phyloP scores from a whole-genome alignment of 1,140 invertebrate genomes.

The Drosophila quadrilineata region DNA sequence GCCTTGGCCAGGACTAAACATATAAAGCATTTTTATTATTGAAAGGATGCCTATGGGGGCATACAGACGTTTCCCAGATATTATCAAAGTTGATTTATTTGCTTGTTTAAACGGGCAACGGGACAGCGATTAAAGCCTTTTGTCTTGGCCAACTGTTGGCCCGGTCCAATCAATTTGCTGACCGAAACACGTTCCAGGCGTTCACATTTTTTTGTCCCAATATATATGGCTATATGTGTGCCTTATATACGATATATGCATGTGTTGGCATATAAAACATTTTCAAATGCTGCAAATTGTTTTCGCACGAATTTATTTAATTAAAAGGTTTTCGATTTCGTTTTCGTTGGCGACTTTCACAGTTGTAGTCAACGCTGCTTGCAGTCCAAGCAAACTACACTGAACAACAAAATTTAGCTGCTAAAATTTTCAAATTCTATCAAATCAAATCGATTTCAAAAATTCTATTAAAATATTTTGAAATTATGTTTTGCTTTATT shows the following conservation, averaged over 20 bases:
- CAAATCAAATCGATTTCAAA: too few relatives aligned
- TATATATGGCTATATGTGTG: too few relatives aligned
- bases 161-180: constrained; percentile 37
- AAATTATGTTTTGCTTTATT: too few relatives aligned
- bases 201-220: constrained; percentile 37
- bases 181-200: constrained; percentile 59
- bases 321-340: constrained; percentile 54
- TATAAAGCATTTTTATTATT: constrained; percentile 77
- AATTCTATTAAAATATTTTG: too few relatives aligned
- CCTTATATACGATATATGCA: constrained; percentile 3
- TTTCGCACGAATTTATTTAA: constrained; percentile 72
- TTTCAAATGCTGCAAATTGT: constrained; percentile 55
- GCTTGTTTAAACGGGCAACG: constrained; percentile 30
- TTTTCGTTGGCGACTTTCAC: constrained; percentile 1
- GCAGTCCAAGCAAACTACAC: constrained; percentile 15
- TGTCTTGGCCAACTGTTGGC: constrained; percentile 35
- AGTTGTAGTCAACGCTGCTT: constrained; percentile 12
- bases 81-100: constrained; percentile 76
- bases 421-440: too few relatives aligned
- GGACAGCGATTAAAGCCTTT: constrained; percentile 52
- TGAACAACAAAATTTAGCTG: constrained; percentile 2
- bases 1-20: constrained; percentile 62
- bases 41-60: constrained; percentile 12
- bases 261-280: constrained; percentile 48
- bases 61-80: constrained; percentile 58